Evolutionary conservation across 2,888 invertebrate genomes (phyloP), one percentile per base, ranked within the genome.

Genomic region (Caenorhabditis imperialis): DNA sequence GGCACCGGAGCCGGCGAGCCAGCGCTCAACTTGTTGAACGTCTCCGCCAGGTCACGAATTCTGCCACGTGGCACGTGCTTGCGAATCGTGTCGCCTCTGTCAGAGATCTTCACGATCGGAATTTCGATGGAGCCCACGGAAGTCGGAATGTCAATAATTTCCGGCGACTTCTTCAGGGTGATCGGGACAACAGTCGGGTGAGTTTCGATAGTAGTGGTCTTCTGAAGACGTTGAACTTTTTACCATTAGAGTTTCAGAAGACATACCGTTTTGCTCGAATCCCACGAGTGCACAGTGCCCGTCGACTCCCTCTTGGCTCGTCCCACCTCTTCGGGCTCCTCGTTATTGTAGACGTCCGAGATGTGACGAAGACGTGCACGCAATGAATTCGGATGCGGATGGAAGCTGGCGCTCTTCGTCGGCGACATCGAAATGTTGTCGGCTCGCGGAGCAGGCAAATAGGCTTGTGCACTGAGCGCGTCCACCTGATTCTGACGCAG

Each of bases 1-100:
- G 22, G 30, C 40, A 53, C 25, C 4, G 42, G 38, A 35, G 8
- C 25, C 18, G 25, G 8, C 8, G 16, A 14, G 8, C 5, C n/a
- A 2, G 20, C 14, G 6, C 18, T 22, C 25, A 53, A 12, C 3
- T 10, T 2, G n/a, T 65, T 50, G 23, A 73, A 73, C 7, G 51
- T 67, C 1, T 54, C 42, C 0, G 73, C 73, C 55, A 73, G 44
- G 48, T 73, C 73, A 4, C 67, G 65, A 25, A 73, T 73, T 42
- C 73, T 27, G 12, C 73, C 73, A 20, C 54, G 25, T 37, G 73
- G 73, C 23, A 73, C 45, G 33, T 67, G 67, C 25, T 67, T 65
- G 12, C 63, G 53, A 1, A 71, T 47, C 5, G 72, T 60, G 35
- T 72, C 72, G 1, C 53, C 58, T 16, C 16, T 38, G 4, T 14